phyloP scores from a whole-genome alignment of 2,113 vertebrate species.

The Emydocephalus ijimae region DNA sequence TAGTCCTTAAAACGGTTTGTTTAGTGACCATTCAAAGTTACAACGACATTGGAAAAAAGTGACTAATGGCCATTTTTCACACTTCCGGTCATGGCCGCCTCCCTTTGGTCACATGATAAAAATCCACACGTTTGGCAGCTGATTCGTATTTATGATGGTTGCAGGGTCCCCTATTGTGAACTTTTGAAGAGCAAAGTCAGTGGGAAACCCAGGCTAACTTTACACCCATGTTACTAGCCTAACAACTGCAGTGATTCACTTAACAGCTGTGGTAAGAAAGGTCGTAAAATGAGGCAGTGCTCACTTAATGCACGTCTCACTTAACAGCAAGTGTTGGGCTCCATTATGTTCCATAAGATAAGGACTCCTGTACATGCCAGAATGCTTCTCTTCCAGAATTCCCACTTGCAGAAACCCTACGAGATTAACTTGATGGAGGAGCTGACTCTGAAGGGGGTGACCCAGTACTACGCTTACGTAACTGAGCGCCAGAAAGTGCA shows the following conservation, averaged over 20 bases:
- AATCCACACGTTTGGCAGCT: not conserved
- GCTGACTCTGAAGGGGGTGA: slow-evolving; percentile 97
- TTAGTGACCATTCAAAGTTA: not conserved
- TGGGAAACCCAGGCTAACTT: not conserved
- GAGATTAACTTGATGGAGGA: slow-evolving; percentile 99
- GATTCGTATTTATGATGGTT: not conserved
- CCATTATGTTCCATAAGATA: not conserved
- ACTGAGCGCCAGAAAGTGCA: slow-evolving; percentile 99
- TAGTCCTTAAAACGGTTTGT: not conserved
- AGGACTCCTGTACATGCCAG: not conserved
- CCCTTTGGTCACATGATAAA: not conserved
- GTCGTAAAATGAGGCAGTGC: not conserved
- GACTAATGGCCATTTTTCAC: not conserved
- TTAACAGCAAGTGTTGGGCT: not conserved
- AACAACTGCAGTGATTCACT: not conserved
- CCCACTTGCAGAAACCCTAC: slow-evolving; percentile 96
- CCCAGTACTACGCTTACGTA: slow-evolving; percentile 99
- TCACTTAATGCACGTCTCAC: not conserved
- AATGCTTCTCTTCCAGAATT: slow-evolving; percentile 72
- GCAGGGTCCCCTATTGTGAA: not conserved
- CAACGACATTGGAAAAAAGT: not conserved
- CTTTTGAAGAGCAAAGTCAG: not conserved
- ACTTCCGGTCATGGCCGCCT: not conserved
- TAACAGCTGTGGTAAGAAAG: not conserved
- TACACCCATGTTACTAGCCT: not conserved